Percentiles rank a stretch among this genome's conserved stretches.
Conservation (phyloP, 2,888 invertebrate species). For the Zaprionus lineosus region DNA sequence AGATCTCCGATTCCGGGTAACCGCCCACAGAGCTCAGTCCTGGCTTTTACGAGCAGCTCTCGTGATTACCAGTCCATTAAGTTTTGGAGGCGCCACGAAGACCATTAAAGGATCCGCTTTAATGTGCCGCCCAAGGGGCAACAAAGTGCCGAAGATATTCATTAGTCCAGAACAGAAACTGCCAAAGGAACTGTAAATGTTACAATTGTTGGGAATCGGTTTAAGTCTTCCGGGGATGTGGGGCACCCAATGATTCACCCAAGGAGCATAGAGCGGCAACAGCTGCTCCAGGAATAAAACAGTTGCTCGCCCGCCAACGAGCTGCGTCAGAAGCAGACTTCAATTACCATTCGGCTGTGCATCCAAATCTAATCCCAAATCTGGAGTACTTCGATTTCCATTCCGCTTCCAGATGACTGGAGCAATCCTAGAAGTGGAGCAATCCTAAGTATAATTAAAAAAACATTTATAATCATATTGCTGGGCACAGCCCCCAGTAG, state of each 20-base stretch:
- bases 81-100: conserved; percentile 26
- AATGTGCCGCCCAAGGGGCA: conserved; percentile 8
- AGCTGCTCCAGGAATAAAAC: too few species aligned
- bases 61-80: conserved; percentile 21
- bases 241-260: too few species aligned
- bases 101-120: conserved; percentile 22
- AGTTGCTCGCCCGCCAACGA: too few species aligned
- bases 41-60: background rate
- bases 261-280: too few species aligned
- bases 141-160: background rate
- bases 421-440: background rate
- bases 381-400: background rate
- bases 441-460: conserved; percentile 65
- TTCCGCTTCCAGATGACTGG: background rate
- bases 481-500: conserved; percentile 40
- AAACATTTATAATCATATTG: conserved; percentile 64
- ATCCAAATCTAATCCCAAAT: background rate
- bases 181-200: conserved; percentile 4
- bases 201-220: conserved; percentile 3
- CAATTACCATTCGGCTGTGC: too few species aligned
- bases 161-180: background rate
- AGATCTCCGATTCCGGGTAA: too few species aligned
- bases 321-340: conserved; percentile 31
- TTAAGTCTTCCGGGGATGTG: too few species aligned
- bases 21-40: background rate